These are phyloP conservation scores for Thysanoteuthis rhombus DNA, from an alignment of 2,888 invertebrate species.

Conservation along the genomic window DNA sequence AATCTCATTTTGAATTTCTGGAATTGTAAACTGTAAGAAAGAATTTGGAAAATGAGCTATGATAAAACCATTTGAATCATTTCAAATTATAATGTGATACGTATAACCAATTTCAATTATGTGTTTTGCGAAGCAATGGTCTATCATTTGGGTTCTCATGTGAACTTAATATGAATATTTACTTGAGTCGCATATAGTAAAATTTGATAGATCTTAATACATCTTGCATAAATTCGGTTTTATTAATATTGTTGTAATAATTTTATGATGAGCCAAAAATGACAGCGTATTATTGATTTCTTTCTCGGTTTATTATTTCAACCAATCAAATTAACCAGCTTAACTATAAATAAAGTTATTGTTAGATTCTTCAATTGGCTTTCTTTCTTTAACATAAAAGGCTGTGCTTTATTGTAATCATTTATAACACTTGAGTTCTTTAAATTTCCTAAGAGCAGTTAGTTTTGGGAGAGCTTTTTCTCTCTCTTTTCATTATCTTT, in stretches of 20 bases:
- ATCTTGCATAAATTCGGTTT: neutral
- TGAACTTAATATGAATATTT: neutral
- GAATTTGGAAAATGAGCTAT: no score
- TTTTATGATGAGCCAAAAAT: neutral
- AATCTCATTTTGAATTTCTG: no score
- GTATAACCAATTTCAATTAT: no score
- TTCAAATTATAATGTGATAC: no score
- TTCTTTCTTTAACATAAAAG: neutral
- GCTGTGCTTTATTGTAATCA: no score
- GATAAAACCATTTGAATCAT: no score
- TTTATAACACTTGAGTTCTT: neutral
- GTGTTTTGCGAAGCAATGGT: no score
- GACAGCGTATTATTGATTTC: neutral
- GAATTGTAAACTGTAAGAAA: no score
- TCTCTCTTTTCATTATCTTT: neutral
- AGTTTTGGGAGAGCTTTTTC: neutral
- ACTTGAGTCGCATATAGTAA: neutral
- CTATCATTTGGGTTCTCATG: no score
- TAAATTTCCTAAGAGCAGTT: neutral
- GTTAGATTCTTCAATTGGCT: neutral
- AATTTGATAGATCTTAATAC: neutral
- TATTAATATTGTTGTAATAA: neutral
- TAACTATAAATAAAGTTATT: neutral
- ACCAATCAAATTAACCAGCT: neutral
- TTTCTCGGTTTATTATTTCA: neutral